A percentile compares a stretch with the other conserved stretches of the same genome.
These are phyloP conservation scores for Leucoma salicis DNA, from an alignment of 2,888 invertebrate genomes.

Conservation along the genomic window DNA sequence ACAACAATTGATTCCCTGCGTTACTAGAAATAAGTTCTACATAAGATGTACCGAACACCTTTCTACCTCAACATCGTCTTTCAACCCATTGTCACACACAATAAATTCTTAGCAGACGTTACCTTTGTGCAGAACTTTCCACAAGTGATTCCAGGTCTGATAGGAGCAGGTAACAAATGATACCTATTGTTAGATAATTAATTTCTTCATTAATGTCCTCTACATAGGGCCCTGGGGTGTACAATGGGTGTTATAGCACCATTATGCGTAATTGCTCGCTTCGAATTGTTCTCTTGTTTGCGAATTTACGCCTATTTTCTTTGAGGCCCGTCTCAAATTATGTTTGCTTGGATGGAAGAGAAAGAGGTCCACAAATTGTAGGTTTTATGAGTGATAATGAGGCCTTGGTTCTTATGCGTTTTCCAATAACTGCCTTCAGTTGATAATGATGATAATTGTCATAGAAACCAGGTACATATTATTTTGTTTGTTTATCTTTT, in stretches of 20 bases:
- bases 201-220: conserved; percentile 67
- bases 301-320: conserved; percentile 9
- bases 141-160: conserved; percentile 45
- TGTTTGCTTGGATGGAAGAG: conserved; percentile 5
- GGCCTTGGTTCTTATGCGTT: not conserved
- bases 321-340: conserved; percentile 5
- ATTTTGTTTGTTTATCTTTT: no score
- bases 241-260: conserved; percentile 31
- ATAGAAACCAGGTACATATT: no score
- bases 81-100: conserved; percentile 46
- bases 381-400: not conserved
- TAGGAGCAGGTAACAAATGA: conserved; percentile 62
- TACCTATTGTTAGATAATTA: conserved; percentile 70
- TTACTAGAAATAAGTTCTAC: no score
- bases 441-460: no score
- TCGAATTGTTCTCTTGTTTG: conserved; percentile 30
- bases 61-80: no score
- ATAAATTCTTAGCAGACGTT: conserved; percentile 51
- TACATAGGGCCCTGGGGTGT: conserved; percentile 37
- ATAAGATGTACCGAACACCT: no score
- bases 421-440: not conserved
- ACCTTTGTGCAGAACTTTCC: conserved; percentile 46
- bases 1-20: no score
- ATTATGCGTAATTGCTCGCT: conserved; percentile 30
- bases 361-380: conserved; percentile 1